Evolutionary conservation across 2,888 invertebrate genomes (phyloP).

Genomic region (Trachelus stipa): DNA sequence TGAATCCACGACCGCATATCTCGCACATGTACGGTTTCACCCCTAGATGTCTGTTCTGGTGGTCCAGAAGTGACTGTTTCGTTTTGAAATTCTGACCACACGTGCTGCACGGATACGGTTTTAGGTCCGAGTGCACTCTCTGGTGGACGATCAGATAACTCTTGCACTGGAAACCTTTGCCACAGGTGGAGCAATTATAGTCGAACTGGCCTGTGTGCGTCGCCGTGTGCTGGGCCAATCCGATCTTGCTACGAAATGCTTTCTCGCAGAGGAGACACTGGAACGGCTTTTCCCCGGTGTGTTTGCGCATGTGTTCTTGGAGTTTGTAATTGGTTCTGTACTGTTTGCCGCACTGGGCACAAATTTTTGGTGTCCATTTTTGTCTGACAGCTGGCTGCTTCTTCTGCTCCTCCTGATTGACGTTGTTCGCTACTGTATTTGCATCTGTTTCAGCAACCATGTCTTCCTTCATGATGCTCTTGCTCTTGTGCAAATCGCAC

Average conservation of each 20-base stretch:
- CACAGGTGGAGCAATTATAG: constrained; percentile 71
- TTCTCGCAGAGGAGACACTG: constrained; percentile 72
- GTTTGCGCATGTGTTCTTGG: constrained; percentile 72
- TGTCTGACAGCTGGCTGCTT: constrained; percentile 55
- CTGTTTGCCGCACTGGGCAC: constrained; percentile 71
- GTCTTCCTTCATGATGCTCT: constrained; percentile 28
- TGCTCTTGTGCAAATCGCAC: constrained; percentile 43
- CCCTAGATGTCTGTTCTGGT: constrained; percentile 72
- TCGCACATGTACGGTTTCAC: constrained; percentile 73
- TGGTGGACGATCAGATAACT: constrained; percentile 74
- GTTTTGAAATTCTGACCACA: constrained; percentile 73
- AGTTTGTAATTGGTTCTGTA: constrained; percentile 73
- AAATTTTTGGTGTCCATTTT: constrained; percentile 68
- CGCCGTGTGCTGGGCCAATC: constrained; percentile 72
- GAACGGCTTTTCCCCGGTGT: constrained; percentile 73
- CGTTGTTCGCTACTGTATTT: constrained; percentile 21
- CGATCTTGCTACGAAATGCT: constrained; percentile 73
- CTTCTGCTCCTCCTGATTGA: constrained; percentile 38
- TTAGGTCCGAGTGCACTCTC: constrained; percentile 71
- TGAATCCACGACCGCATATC: constrained; percentile 71
- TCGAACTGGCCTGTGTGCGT: constrained; percentile 73
- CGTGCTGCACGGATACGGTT: constrained; percentile 71
- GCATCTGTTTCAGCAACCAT: constrained; percentile 23
- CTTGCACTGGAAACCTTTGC: constrained; percentile 73
- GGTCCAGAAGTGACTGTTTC: constrained; percentile 72